A percentile compares a stretch with the other conserved stretches of the same genome.
phyloP scores from a whole-genome alignment of 2,888 invertebrate genomes.

The Drosophila histrio region DNA sequence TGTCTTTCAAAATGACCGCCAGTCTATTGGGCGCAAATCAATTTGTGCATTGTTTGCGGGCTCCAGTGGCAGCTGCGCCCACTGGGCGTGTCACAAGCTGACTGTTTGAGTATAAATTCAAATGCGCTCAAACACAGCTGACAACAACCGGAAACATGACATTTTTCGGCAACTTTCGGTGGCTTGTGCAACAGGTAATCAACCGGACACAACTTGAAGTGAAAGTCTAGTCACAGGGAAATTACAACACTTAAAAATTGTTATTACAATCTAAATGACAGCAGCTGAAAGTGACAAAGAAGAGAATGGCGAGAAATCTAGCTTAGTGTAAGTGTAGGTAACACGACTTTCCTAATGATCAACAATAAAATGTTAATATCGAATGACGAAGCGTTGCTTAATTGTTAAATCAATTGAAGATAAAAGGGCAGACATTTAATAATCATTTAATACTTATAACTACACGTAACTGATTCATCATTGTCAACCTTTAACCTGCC shows the following conservation, averaged over 20 bases:
- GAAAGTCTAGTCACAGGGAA: constrained; percentile 48
- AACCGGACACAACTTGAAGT: constrained; percentile 39
- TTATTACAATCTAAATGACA: constrained; percentile 7
- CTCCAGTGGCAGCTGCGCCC: constrained; percentile 11
- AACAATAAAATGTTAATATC: background rate
- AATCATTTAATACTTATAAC: constrained; percentile 8
- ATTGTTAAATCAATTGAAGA: background rate
- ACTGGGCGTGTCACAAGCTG: constrained; percentile 30
- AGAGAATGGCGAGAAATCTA: background rate
- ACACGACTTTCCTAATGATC: background rate
- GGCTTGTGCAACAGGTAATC: constrained; percentile 59
- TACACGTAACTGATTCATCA: constrained; percentile 26
- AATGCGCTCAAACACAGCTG: constrained; percentile 20
- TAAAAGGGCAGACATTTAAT: constrained; percentile 9
- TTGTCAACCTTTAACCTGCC: constrained; percentile 4
- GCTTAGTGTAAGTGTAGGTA: background rate
- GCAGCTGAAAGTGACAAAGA: background rate
- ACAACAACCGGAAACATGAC: constrained; percentile 42
- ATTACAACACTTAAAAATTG: background rate
- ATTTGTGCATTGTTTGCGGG: constrained; percentile 29
- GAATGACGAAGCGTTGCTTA: constrained; percentile 8
- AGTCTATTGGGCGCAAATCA: constrained; percentile 26
- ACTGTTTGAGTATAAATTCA: constrained; percentile 9
- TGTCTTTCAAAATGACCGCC: constrained; percentile 46
- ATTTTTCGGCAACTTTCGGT: constrained; percentile 38